Evolutionary conservation across 2,888 invertebrate genomes (phyloP).

Genomic region (Drosophila putrida): DNA sequence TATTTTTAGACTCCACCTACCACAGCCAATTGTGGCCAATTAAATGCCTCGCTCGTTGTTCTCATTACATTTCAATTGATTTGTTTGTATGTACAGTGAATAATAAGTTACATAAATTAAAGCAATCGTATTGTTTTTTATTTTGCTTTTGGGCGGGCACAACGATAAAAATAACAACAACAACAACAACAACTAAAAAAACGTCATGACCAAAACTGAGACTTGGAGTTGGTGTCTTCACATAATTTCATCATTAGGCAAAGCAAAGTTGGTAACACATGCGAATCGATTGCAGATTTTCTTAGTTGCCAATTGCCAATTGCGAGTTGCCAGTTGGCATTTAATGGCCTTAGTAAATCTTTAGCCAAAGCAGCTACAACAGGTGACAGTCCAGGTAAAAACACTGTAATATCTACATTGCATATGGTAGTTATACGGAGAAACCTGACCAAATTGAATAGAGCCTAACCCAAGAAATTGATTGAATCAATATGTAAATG

Average conservation of each 20-base stretch:
- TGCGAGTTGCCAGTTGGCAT: slow-evolving; percentile 48
- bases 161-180: slow-evolving; percentile 14
- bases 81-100: slow-evolving; percentile 45
- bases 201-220: slow-evolving; percentile 15
- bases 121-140: slow-evolving; percentile 42
- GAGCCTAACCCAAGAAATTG: slow-evolving; percentile 4
- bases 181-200: slow-evolving; percentile 2
- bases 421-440: slow-evolving; percentile 28
- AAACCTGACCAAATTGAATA: slow-evolving; percentile 6
- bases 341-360: slow-evolving; percentile 67
- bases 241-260: slow-evolving; percentile 63
- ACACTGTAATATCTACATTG: slow-evolving; percentile 18
- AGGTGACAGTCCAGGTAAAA: slow-evolving; percentile 40
- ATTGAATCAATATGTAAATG: slow-evolving; percentile 10
- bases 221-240: slow-evolving; percentile 24
- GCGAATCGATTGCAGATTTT: slow-evolving; percentile 46
- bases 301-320: slow-evolving; percentile 43
- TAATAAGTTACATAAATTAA: slow-evolving; percentile 71
- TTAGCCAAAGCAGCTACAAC: slow-evolving; percentile 30
- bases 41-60: slow-evolving; percentile 44
- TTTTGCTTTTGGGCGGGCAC: slow-evolving; percentile 30
- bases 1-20: slow-evolving; percentile 55
- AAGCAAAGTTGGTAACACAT: slow-evolving; percentile 42
- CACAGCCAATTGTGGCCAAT: slow-evolving; percentile 56
- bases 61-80: slow-evolving; percentile 52